Evolutionary conservation across 1,140 invertebrate species (phyloP), one percentile per base, ranked within the genome.

Genomic region (Grapholita molesta): DNA sequence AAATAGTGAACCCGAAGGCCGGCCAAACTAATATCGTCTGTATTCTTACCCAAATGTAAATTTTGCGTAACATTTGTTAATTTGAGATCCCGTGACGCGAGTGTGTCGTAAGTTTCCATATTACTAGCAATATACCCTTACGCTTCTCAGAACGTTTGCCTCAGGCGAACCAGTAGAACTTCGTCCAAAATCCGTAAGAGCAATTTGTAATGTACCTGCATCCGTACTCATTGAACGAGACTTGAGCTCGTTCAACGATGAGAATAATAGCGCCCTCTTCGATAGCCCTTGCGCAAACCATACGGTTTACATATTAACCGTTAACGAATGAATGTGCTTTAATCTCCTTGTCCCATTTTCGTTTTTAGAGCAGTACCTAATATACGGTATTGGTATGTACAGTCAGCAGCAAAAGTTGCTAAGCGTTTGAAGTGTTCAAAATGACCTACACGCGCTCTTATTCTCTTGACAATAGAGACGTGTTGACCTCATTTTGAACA

Each of bases 41-140:
- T 70, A 53, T 68, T 67, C 24, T 66, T 28, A 48, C 25, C 38
- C 38, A 33, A 71, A 65, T 70, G 76, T 71, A 70, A 75, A 77
- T 80, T 80, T 85, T 85, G 67, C 81, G 80, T 82, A 85, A 88
- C 75, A 73, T 70, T 78, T 78, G 82, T 86, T 83, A 83, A 80
- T 82, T 79, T 69, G 70, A 75, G 72, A 57, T 71, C 73, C 76
- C 68, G 72, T 83, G 78, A 83, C 84, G 80, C 79, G 69, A 68
- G 69, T 72, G 66, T 82, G 78, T 76, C 79, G 77, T 74, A 79
- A 82, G 68, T 77, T 75, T 78, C 78, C 74, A 42, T 42, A 42
- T 42, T 42, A 42, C 1, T 35, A 35, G 11, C 33, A 3, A 35
- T 35, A 42, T n/a, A 42, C 15, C n/a, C 6, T n/a, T 42, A 1